Evolutionary conservation across 2,888 invertebrate species (phyloP), one percentile per base, ranked within the genome.

Genomic region (Acronicta alni): DNA sequence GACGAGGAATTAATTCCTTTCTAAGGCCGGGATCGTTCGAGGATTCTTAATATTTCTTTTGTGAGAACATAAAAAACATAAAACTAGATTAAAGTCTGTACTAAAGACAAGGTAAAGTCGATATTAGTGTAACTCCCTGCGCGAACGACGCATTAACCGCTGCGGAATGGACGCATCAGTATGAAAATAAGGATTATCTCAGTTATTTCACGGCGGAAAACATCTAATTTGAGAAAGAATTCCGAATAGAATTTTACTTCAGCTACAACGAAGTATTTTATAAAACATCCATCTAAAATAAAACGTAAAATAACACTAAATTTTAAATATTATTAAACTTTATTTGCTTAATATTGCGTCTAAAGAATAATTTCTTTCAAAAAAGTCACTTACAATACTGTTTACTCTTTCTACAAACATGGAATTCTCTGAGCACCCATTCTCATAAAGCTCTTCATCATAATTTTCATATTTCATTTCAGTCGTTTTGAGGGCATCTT

Each of bases 401-500:
- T 92, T 92, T 14, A 92, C 88, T 76, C 91, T 86, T 51, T 89
- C 79, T 16, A 83, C 81, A 67, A 87, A 90, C 41, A 84, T 59
- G 51, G 70, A 58, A 51, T 81, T 76, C 53, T 84, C 81, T 51
- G 76, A 80, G 42, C 77, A 75, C 56, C 86, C 73, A 44, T 77
- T 73, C 35, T 80, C 81, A 55, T 66, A 75, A 44, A 82, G 63
- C 45, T 64, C 72, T 61, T 82, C 78, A 68, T 85, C 81, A 38
- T 66, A 57, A 44, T 72, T 70, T 65, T 84, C 82, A 79, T 88
- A 84, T 84, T 86, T 89, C 72, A 83, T 82, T 80, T 89, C 88
- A 48, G 83, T 83, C 88, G 91, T 87, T 81, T 89, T 85, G 35
- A 85, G 74, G 10, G 90, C 89, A 32, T 89, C 89, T 45, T 89